These are phyloP conservation scores for Mythimna pallens DNA, from an alignment of 2,888 invertebrate species.

Conservation along the genomic window DNA sequence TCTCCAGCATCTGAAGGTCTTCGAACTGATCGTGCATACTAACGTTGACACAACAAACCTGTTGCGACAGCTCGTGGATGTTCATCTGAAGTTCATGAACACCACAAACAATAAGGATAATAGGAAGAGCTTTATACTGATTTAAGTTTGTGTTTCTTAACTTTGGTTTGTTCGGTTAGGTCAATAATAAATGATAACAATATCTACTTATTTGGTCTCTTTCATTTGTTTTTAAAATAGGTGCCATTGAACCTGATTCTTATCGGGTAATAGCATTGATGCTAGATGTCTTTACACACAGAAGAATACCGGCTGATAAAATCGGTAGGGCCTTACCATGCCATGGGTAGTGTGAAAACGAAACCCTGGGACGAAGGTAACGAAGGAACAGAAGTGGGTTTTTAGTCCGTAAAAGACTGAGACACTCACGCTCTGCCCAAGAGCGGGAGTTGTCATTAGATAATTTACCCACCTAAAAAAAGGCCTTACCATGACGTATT, in stretches of 20 bases:
- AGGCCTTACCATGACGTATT: too few species aligned
- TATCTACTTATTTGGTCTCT: not conserved
- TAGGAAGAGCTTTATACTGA: constrained; percentile 68
- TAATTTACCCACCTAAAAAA: too few species aligned
- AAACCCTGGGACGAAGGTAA: too few species aligned
- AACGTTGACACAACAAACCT: constrained; percentile 84
- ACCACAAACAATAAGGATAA: constrained; percentile 49
- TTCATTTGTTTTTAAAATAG: constrained; percentile 2
- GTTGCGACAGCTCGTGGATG: constrained; percentile 80
- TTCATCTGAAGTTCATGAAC: constrained; percentile 77
- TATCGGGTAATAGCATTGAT: too few species aligned
- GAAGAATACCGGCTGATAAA: not conserved
- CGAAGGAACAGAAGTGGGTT: too few species aligned
- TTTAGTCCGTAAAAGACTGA: too few species aligned
- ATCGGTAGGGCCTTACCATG: too few species aligned
- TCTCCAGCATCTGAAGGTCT: constrained; percentile 83
- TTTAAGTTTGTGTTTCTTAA: constrained; percentile 4
- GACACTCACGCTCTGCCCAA: too few species aligned
- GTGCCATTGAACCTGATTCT: not conserved
- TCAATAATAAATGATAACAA: constrained; percentile 28
- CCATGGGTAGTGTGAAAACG: too few species aligned
- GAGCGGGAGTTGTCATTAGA: too few species aligned
- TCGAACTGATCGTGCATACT: constrained; percentile 83
- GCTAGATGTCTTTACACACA: not conserved
- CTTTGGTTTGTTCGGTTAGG: constrained; percentile 1